Evolutionary conservation across 2,113 vertebrate species (phyloP).

Genomic region (Strigops habroptila): DNA sequence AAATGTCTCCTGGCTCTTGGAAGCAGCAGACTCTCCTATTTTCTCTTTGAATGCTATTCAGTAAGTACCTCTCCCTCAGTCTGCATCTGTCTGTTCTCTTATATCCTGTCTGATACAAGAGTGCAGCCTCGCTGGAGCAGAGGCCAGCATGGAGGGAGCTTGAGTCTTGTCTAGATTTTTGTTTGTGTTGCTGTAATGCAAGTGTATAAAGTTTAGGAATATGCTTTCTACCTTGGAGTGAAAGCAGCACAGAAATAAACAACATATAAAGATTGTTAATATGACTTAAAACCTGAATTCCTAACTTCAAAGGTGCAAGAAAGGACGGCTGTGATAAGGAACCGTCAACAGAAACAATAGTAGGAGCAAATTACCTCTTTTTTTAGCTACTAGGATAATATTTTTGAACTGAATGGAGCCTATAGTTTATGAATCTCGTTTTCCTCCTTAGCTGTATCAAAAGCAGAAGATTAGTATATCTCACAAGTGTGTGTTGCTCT

Average conservation of each 20-base stretch:
- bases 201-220: background rate
- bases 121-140: background rate
- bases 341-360: background rate
- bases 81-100: background rate
- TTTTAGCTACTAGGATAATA: background rate
- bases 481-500: background rate
- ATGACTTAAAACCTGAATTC: background rate
- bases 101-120: background rate
- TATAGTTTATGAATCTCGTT: background rate
- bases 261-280: background rate
- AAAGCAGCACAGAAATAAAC: background rate
- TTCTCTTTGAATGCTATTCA: background rate
- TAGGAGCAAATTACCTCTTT: background rate
- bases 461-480: background rate
- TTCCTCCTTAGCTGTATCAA: background rate
- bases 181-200: background rate
- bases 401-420: constrained; percentile 4
- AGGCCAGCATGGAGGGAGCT: background rate
- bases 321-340: background rate
- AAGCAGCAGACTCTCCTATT: background rate
- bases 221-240: background rate
- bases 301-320: background rate
- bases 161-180: background rate
- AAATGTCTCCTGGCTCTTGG: constrained; percentile 18
- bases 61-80: background rate